Evolutionary conservation across 2,113 vertebrate genomes (phyloP), one percentile per base, ranked within the genome.

Genomic region (Thamnaconus septentrionalis): DNA sequence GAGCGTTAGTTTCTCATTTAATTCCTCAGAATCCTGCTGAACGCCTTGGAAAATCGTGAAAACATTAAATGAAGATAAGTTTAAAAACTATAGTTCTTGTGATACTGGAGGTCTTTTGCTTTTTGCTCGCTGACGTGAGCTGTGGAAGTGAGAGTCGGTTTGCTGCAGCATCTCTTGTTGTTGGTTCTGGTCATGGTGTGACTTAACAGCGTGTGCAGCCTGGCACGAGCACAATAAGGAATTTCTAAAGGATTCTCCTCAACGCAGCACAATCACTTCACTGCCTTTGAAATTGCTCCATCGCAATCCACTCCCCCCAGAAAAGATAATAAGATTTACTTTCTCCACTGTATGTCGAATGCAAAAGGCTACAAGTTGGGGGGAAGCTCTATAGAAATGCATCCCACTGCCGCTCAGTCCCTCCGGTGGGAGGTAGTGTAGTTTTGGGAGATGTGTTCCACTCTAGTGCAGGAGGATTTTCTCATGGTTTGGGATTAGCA

Each of bases 401-500:
- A 82, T 79, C 76, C 78, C 67, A 76, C 69, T 79, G 81, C 73
- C 53, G 75, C 66, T 75, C 59, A 42, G 77, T 83, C 76, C 78
- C 80, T 86, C 85, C 75, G 78, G 57, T 87, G 79, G 68, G 78
- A 88, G 88, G 90, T 92, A 91, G 91, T 89, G 86, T 88, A 80
- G 85, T 90, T 92, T 89, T 74, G 78, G 77, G 78, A 77, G 69
- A 83, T 85, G 82, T 78, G 69, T 90, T 84, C 83, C 76, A 89
- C 76, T 86, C 84, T 76, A 87, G 84, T 72, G 71, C 76, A 76
- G 83, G 72, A 64, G 70, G 80, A 88, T 90, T 91, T 91, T 87
- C 80, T 83, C 82, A 86, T 75, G 83, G 78, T 59, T 72, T 70
- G 70, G 90, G 91, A 92, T 92, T 92, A 92, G 89, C 81, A 79